These are phyloP conservation scores for Semaprochilodus insignis DNA, from an alignment of 2,797 vertebrate genomes.

Conservation along the genomic window DNA sequence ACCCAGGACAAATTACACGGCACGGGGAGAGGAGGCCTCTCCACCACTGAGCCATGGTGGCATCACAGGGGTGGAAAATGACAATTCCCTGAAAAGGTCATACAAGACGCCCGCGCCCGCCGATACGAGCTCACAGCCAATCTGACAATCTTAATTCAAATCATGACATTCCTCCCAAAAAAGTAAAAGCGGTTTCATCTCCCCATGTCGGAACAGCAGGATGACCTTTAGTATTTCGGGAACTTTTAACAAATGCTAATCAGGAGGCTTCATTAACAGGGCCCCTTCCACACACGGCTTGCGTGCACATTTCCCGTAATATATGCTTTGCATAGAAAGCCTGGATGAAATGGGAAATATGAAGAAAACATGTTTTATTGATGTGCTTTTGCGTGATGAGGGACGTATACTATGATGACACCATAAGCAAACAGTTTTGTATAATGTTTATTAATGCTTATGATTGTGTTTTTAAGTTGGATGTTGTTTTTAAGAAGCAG, in stretches of 20 bases:
- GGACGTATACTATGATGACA: not conserved
- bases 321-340: slow-evolving; percentile 67
- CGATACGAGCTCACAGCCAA: slow-evolving; percentile 81
- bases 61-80: slow-evolving; percentile 85
- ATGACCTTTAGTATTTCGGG: slow-evolving; percentile 80
- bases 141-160: slow-evolving; percentile 88
- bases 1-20: slow-evolving; percentile 81
- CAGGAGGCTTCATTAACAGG: slow-evolving; percentile 77
- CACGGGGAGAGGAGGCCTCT: slow-evolving; percentile 70
- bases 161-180: slow-evolving; percentile 81
- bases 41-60: slow-evolving; percentile 78
- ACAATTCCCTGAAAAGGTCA: slow-evolving; percentile 89
- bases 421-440: too few relatives aligned
- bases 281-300: slow-evolving; percentile 48
- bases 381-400: slow-evolving; percentile 46
- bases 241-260: slow-evolving; percentile 85
- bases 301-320: slow-evolving; percentile 59
- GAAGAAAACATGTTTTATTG: slow-evolving; percentile 65
- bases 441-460: too few relatives aligned
- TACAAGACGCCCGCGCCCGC: slow-evolving; percentile 77
- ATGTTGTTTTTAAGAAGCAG: too few relatives aligned
- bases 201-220: slow-evolving; percentile 73
- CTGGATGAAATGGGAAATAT: slow-evolving; percentile 67
- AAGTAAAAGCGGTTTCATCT: slow-evolving; percentile 79
- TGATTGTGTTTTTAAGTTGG: too few relatives aligned